Evolutionary conservation across 2,113 vertebrate genomes (phyloP), one percentile per base, ranked within the genome.

Genomic region (Hucho hucho): DNA sequence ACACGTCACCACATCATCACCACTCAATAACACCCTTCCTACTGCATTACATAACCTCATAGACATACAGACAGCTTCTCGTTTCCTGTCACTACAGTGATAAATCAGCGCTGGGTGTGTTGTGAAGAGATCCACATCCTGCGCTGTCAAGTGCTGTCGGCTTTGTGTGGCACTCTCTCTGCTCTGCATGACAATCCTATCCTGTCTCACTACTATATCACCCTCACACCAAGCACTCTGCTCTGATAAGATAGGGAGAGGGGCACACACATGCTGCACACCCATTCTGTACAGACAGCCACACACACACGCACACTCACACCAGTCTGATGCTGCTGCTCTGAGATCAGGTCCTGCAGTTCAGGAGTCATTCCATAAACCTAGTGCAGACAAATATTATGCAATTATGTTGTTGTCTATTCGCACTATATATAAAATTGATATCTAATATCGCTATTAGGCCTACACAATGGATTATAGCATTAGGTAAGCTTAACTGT

Each of bases 131-230:
- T 18, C 12, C 49, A 53, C 16, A 14, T 14, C 49, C 49, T 53
- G 49, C 4, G 49, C 16, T 61, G 58, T 22, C n/a, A 11, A 16
- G n/a, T 22, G 20, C 20, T 6, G n/a, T 61, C n/a, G 4, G n/a
- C 58, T n/a, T 13, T 22, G 58, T 61, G 20, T 61, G 20, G 4
- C 49, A 0, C 63, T 64, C 63, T 64, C 64, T 32, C 28, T 67
- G 29, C 64, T 67, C 64, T 67, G 64, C 64, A 67, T 67, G 28
- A 6, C 65, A 67, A 67, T 32, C 65, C 5, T 14, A 28, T 22
- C 18, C 9, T 69, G 66, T 28, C 37, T 43, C 13, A 14, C n/a
- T 9, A 11, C 58, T 16, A 22, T 22, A 61, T 22, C 58, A 61
- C 18, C 58, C 58, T 61, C 2, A 1, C 53, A 56, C 53, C 53